Conservation (phyloP, 2,797 vertebrate genomes). For the Gymnothorax javanicus region DNA sequence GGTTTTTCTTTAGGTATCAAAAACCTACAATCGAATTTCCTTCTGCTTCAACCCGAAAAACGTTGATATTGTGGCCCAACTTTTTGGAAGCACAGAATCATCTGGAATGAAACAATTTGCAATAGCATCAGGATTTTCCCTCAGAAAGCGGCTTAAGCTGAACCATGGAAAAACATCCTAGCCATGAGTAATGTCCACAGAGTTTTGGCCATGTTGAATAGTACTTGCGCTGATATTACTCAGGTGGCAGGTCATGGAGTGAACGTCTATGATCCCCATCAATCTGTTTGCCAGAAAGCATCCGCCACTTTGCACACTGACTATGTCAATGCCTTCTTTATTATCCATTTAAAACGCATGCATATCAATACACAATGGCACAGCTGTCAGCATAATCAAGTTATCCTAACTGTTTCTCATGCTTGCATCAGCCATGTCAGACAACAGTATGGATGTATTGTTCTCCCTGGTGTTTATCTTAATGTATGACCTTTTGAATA, state of each 20-base stretch:
- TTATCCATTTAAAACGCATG: slow-evolving; percentile 32
- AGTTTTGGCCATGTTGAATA: neutral
- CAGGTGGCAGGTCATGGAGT: neutral
- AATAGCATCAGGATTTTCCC: no score
- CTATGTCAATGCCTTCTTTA: slow-evolving; percentile 35
- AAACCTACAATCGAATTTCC: no score
- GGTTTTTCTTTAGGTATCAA: no score
- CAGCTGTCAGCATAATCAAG: slow-evolving; percentile 27
- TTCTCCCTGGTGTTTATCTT: slow-evolving; percentile 28
- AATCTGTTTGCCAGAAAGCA: neutral
- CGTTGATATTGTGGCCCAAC: no score
- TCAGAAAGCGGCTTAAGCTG: no score
- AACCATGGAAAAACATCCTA: no score
- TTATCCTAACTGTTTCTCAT: slow-evolving; percentile 21
- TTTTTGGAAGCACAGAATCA: no score
- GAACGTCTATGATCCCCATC: slow-evolving; percentile 28
- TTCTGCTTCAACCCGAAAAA: no score
- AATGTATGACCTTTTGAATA: slow-evolving; percentile 28
- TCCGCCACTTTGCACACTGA: neutral
- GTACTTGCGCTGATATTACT: neutral
- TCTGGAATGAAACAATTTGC: no score
- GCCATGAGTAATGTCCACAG: no score
- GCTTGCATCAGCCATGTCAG: neutral
- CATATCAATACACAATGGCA: slow-evolving; percentile 40
- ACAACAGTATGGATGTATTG: slow-evolving; percentile 28